Evolutionary conservation across 2,113 vertebrate species (phyloP).

Genomic region (Vombatus ursinus): DNA sequence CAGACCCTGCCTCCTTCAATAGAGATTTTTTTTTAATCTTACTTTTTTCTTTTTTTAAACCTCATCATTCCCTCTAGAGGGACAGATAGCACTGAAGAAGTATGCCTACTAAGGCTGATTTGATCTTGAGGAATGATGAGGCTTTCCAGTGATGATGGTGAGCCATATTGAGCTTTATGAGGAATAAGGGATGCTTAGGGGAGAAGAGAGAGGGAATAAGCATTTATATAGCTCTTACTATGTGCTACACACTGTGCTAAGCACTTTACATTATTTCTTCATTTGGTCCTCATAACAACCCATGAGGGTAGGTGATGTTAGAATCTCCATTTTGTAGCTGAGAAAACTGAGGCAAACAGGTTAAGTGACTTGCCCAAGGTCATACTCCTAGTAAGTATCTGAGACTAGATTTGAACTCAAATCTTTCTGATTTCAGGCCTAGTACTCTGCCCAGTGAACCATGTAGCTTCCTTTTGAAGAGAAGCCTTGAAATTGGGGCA

Average conservation of each 20-base stretch:
- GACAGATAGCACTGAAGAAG: not conserved
- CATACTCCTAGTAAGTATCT: not conserved
- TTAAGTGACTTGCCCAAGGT: not conserved
- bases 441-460: not conserved
- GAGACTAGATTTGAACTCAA: not conserved
- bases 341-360: not conserved
- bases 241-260: not conserved
- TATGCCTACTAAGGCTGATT: too few species aligned
- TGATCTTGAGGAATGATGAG: too few species aligned
- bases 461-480: not conserved
- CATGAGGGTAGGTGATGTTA: not conserved
- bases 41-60: not conserved
- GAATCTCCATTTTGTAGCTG: not conserved
- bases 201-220: not conserved
- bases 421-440: not conserved
- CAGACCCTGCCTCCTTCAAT: not conserved
- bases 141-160: too few species aligned
- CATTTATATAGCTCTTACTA: not conserved
- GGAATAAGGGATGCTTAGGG: not conserved
- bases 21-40: not conserved
- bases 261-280: not conserved
- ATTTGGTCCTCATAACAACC: not conserved
- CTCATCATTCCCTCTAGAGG: not conserved
- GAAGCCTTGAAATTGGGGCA: not conserved
- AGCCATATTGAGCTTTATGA: too few species aligned